phyloP scores from a whole-genome alignment of 2,888 invertebrate genomes.

The Heliconius sara region DNA sequence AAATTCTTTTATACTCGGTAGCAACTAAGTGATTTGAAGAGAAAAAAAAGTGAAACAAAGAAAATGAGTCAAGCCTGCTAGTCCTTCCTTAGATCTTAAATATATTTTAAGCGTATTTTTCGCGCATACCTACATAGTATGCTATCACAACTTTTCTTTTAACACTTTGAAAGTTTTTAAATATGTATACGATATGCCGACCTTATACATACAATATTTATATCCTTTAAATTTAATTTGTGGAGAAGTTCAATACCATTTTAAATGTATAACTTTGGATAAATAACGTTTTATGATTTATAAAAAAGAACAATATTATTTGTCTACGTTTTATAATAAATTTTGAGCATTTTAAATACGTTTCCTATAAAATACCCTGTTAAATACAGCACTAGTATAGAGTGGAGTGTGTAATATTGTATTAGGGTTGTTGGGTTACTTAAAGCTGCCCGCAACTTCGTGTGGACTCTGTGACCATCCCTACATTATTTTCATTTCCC shows the following conservation, averaged over 20 bases:
- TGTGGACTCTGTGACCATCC: background rate
- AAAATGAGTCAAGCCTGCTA: background rate
- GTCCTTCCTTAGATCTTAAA: background rate
- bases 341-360: background rate
- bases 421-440: background rate
- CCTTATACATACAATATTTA: background rate
- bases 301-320: background rate
- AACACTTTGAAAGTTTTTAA: constrained; percentile 7
- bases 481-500: background rate
- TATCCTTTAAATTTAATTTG: background rate
- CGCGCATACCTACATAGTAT: background rate
- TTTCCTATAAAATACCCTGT: constrained; percentile 1
- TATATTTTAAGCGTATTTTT: background rate
- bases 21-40: too few species aligned
- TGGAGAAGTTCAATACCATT: background rate
- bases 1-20: too few species aligned
- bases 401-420: background rate
- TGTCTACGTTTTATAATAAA: background rate
- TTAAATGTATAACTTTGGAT: background rate
- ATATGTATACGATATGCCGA: background rate
- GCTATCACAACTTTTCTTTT: constrained; percentile 11
- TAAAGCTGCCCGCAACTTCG: background rate
- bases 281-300: background rate
- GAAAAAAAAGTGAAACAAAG: background rate
- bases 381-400: background rate